A percentile compares a stretch with the other conserved stretches of the same genome.
phyloP scores from a whole-genome alignment of 2,888 invertebrate genomes.

The Prenolepis imparis region DNA sequence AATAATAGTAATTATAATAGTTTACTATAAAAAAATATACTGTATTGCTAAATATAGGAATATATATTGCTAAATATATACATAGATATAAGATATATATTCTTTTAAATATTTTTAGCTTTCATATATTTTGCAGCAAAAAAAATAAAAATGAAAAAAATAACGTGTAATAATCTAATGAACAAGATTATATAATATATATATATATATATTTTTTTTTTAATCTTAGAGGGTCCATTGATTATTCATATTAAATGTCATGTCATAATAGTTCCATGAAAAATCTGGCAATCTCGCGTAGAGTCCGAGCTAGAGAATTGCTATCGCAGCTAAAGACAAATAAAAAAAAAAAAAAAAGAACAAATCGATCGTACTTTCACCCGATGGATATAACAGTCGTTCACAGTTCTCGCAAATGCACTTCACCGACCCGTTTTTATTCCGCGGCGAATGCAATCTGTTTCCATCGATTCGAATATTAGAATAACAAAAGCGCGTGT shows the following conservation, averaged over 20 bases:
- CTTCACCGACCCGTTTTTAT: conserved; percentile 30
- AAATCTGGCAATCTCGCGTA: not conserved
- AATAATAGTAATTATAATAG: not conserved
- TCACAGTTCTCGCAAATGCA: not conserved
- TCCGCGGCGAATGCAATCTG: conserved; percentile 21
- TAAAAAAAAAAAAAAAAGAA: conserved; percentile 4
- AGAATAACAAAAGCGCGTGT: conserved; percentile 12
- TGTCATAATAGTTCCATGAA: not conserved
- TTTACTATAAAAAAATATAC: not conserved
- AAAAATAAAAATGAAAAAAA: not conserved
- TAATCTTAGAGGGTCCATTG: not conserved
- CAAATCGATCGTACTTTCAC: conserved; percentile 35
- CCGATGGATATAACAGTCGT: not conserved
- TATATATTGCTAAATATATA: not conserved
- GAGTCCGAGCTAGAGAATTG: not conserved
- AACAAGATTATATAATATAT: not conserved
- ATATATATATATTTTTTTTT: too few species aligned
- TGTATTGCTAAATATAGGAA: not conserved
- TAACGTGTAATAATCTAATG: not conserved
- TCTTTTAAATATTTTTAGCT: not conserved
- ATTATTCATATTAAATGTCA: not conserved
- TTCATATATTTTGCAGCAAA: not conserved
- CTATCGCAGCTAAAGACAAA: not conserved
- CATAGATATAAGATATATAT: not conserved
- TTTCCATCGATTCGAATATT: conserved; percentile 23